Evolutionary conservation across 2,888 invertebrate genomes (phyloP).

Genomic region (Halocaridina rubra): DNA sequence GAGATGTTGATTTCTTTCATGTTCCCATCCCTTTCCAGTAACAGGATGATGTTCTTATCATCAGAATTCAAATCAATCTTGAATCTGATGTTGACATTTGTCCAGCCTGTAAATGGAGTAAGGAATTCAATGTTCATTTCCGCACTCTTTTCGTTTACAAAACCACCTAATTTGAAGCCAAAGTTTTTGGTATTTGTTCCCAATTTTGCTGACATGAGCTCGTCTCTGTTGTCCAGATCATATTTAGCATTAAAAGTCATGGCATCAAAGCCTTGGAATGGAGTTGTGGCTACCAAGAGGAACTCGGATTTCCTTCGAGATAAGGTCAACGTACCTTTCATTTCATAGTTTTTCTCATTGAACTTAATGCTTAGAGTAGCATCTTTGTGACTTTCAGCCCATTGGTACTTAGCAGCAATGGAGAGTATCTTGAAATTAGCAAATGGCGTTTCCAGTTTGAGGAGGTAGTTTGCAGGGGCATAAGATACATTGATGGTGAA

Average conservation of each 20-base stretch:
- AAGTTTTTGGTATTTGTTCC: neutral
- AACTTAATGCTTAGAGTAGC: neutral
- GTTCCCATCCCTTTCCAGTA: conserved; percentile 33
- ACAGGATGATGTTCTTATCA: conserved; percentile 44
- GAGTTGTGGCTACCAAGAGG: conserved; percentile 14
- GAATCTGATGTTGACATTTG: conserved; percentile 3
- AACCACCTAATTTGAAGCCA: conserved; percentile 11
- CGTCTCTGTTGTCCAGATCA: conserved; percentile 20
- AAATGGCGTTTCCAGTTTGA: conserved; percentile 52
- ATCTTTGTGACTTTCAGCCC: neutral
- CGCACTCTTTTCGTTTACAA: conserved; percentile 25
- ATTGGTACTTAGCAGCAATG: conserved; percentile 18
- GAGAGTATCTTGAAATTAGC: conserved; percentile 10
- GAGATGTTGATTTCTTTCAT: conserved; percentile 33
- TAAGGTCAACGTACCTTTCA: neutral
- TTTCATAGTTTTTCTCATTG: conserved; percentile 37
- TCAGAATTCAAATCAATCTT: conserved; percentile 41
- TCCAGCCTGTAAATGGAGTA: conserved; percentile 47
- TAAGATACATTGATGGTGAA: conserved; percentile 3
- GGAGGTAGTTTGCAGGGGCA: conserved; percentile 9
- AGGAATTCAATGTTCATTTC: neutral
- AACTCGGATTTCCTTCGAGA: neutral
- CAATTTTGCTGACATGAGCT: neutral
- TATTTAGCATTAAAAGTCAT: conserved; percentile 21
- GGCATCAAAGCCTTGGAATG: conserved; percentile 11